Base-by-base conservation (phyloP, 2,888 invertebrate species). In the Eupithecia centaureata region DNA sequence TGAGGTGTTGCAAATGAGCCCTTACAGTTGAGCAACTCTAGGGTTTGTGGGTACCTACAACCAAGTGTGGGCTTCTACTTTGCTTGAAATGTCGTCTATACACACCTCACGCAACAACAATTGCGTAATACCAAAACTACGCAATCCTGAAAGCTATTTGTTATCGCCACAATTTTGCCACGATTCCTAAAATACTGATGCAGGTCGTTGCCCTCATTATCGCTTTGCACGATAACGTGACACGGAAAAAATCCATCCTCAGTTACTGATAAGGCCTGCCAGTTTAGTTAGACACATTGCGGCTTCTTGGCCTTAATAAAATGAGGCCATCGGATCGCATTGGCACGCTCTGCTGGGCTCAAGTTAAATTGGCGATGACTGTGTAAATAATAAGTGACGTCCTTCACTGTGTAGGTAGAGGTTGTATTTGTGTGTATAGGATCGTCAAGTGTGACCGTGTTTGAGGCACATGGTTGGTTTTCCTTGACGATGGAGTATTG, bases 161-260 rank as follows among this genome's bases (percentile, higher is more conserved):
- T 60, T 59, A 30, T 58, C 66, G 61, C 67, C 64, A 72, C 61
- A 68, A 70, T 70, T 73, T 74, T 56, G 63, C 60, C 56, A 63
- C 65, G 58, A 73, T 73, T 73, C 70, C 63, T 72, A 56, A 73
- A 74, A 74, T 73, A 72, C 76, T 65, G 67, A 76, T 70, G 75
- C 78, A 81, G 91, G 87, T 90, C 88, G 78, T 84, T 86, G 87
- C 79, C 85, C 90, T 82, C 83, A 81, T 86, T 91, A 92, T 91
- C 92, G 77, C 82, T 81, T 85, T 85, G 84, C 78, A 83, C 85
- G 92, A 92, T 92, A 91, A 87, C 85, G 83, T 84, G 84, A 86
- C 79, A 86, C 87, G 89, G 88, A 91, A 92, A 90, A 91, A 91
- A 88, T 85, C 85, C 88, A 81, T 84, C 82, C 83, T 85, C 80